Evolutionary conservation across 2,113 vertebrate species (phyloP).

Genomic region (Urocynchramus pylzowi): DNA sequence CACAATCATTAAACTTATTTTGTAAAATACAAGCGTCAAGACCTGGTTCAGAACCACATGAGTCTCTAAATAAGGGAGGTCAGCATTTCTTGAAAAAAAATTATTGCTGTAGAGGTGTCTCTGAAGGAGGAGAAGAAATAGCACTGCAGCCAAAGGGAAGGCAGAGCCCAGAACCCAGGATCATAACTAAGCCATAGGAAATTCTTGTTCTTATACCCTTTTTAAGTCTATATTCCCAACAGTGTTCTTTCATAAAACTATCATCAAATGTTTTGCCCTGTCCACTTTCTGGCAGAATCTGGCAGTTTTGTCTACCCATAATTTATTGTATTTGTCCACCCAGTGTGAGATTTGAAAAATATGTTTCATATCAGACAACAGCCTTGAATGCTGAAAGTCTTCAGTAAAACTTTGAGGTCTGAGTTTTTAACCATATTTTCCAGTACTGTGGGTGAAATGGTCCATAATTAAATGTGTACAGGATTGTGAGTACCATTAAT

Average conservation of each 20-base stretch:
- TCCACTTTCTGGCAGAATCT: not conserved
- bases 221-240: not conserved
- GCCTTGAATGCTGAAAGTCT: not conserved
- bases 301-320: not conserved
- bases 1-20: not conserved
- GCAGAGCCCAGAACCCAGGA: not conserved
- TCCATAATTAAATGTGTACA: not conserved
- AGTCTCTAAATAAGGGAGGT: not conserved
- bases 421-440: not conserved
- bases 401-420: not conserved
- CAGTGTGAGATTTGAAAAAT: not conserved
- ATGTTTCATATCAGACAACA: not conserved
- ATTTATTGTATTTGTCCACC: not conserved
- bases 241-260: not conserved
- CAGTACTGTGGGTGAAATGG: not conserved
- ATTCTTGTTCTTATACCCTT: not conserved
- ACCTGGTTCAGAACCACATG: constrained; percentile 3
- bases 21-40: constrained; percentile 7
- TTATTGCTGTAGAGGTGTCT: not conserved
- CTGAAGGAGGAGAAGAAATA: not conserved
- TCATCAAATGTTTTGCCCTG: not conserved
- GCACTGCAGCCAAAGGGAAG: not conserved
- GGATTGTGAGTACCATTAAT: constrained; percentile 36
- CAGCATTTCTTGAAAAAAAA: not conserved
- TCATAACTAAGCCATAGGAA: not conserved